Evolutionary conservation across 2,113 vertebrate species (phyloP).

Genomic region (Gorsachius goisagi): DNA sequence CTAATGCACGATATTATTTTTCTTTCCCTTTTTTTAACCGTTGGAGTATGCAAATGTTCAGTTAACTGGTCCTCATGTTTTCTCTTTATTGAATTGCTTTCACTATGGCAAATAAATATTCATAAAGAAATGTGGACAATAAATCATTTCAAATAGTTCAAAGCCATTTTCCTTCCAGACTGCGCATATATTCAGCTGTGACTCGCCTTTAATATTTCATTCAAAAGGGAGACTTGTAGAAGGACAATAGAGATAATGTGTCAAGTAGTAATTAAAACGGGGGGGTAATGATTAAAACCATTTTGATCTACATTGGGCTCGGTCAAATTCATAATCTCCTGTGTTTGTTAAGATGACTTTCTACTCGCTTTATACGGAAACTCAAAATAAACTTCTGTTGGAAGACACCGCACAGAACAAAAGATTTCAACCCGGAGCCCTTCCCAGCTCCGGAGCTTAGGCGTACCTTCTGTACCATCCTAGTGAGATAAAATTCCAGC

Average conservation of each 20-base stretch:
- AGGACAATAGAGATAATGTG: constrained; percentile 69
- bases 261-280: constrained; percentile 68
- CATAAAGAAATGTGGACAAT: constrained; percentile 68
- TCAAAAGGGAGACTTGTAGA: constrained; percentile 56
- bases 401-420: neutral
- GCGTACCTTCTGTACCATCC: neutral
- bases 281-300: constrained; percentile 49
- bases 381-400: constrained; percentile 28
- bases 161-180: constrained; percentile 60
- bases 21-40: neutral
- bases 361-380: constrained; percentile 6
- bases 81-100: constrained; percentile 69
- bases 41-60: constrained; percentile 61
- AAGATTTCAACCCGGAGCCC: neutral
- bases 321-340: constrained; percentile 33
- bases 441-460: neutral
- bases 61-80: constrained; percentile 65
- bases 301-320: constrained; percentile 15
- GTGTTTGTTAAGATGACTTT: constrained; percentile 37
- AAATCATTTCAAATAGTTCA: constrained; percentile 68
- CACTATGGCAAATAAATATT: constrained; percentile 70
- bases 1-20: constrained; percentile 8
- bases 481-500: neutral
- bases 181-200: constrained; percentile 67
- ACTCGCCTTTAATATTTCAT: constrained; percentile 61